These are phyloP conservation scores for Machaerirhynchus nigripectus DNA, from an alignment of 2,113 vertebrate species.

Conservation along the genomic window DNA sequence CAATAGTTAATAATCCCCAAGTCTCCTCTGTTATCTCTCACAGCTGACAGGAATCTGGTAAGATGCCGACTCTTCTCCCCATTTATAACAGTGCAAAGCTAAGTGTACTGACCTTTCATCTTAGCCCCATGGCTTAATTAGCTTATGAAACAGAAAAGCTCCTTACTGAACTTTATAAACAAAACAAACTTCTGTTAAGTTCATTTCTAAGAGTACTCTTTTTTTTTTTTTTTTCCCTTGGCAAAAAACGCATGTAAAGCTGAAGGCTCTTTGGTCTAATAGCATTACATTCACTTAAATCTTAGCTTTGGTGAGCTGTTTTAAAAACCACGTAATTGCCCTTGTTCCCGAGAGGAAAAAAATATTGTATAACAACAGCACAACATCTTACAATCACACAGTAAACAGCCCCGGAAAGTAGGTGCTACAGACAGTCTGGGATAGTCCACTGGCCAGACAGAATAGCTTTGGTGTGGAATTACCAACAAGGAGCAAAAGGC, in stretches of 20 bases:
- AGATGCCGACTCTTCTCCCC: background rate
- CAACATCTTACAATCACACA: background rate
- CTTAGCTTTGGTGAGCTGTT: constrained; percentile 43
- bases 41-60: background rate
- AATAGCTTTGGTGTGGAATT: background rate
- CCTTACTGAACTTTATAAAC: constrained; percentile 54
- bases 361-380: background rate
- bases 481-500: background rate
- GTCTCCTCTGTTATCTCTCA: background rate
- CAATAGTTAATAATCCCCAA: constrained; percentile 2
- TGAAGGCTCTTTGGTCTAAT: constrained; percentile 38
- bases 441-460: background rate
- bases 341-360: constrained; percentile 27
- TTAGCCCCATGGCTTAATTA: constrained; percentile 38
- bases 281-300: constrained; percentile 56
- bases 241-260: background rate
- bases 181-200: constrained; percentile 57
- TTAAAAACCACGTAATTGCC: constrained; percentile 44
- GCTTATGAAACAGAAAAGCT: constrained; percentile 68
- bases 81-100: background rate
- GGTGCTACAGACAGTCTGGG: background rate
- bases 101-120: constrained; percentile 39
- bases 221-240: background rate
- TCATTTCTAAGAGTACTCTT: background rate
- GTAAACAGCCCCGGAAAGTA: background rate